Evolutionary conservation across 2,797 vertebrate species (phyloP).

Genomic region (Tolypeutes matacus): DNA sequence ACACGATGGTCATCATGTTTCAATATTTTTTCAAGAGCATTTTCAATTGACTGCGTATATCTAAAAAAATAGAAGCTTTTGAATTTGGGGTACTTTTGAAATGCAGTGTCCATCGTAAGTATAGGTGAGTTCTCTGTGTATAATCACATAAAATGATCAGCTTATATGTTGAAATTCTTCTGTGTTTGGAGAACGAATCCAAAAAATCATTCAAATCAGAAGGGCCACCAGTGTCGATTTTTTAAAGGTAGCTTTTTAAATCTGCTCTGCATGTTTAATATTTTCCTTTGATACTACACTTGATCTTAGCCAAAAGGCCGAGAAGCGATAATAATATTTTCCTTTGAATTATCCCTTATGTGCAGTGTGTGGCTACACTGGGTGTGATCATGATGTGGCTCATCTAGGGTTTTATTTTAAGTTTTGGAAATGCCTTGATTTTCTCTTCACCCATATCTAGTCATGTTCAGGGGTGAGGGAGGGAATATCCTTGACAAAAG

Average conservation of each 20-base stretch:
- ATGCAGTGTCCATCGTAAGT: not conserved
- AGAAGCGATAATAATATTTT: too few species aligned
- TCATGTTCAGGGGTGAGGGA: not conserved
- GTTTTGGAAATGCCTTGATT: not conserved
- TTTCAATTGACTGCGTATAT: not conserved
- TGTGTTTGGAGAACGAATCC: conserved; percentile 34
- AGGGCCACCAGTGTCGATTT: conserved; percentile 24
- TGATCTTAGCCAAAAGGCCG: too few species aligned
- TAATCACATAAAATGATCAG: not conserved
- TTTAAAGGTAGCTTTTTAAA: conserved; percentile 29
- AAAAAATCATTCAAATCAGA: conserved; percentile 63
- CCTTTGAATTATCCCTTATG: not conserved
- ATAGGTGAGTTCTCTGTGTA: not conserved
- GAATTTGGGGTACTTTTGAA: not conserved
- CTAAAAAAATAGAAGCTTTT: not conserved
- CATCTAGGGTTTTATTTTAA: conserved; percentile 35
- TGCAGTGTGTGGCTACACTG: not conserved
- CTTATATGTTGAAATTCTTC: not conserved
- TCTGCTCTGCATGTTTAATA: conserved; percentile 60
- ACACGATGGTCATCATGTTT: not conserved
- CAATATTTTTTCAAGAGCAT: not conserved
- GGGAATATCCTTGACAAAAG: conserved; percentile 44
- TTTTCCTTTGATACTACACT: conserved; percentile 32
- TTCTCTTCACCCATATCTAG: conserved; percentile 38
- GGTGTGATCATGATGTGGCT: not conserved